Conservation (phyloP, 2,113 vertebrate species). For the Triplophysa siluroides region DNA sequence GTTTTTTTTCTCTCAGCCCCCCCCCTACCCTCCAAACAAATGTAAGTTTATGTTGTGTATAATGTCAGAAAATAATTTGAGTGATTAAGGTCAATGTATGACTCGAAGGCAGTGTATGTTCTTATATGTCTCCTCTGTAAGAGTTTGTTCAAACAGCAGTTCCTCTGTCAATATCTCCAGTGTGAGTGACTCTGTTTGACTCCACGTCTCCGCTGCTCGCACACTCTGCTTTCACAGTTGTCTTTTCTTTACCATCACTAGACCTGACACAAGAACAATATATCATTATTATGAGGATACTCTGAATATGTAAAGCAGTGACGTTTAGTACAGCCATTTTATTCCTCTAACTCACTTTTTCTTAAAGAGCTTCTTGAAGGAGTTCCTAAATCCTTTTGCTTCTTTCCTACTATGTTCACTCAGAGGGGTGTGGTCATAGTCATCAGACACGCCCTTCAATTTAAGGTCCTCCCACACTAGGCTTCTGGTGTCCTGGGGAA, state of each 20-base stretch:
- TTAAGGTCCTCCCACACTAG: slow-evolving; percentile 72
- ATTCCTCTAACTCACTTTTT: slow-evolving; percentile 85
- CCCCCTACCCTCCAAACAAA: no score
- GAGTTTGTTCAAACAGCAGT: slow-evolving; percentile 79
- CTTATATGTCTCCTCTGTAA: no score
- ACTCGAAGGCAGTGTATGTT: background rate
- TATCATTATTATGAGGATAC: background rate
- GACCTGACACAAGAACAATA: slow-evolving; percentile 70
- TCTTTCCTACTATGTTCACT: slow-evolving; percentile 91
- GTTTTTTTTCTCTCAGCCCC: no score
- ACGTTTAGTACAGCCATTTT: background rate
- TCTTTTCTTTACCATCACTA: slow-evolving; percentile 81
- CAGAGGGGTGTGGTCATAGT: slow-evolving; percentile 85
- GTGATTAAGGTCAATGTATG: background rate
- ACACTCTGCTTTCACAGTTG: slow-evolving; percentile 75
- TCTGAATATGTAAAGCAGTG: background rate
- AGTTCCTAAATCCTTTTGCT: slow-evolving; percentile 94
- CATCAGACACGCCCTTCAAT: slow-evolving; percentile 81
- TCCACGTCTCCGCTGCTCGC: slow-evolving; percentile 75
- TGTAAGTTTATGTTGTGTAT: background rate
- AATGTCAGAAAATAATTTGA: background rate
- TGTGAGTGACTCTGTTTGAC: slow-evolving; percentile 67
- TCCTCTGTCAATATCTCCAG: slow-evolving; percentile 78
- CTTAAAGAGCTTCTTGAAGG: slow-evolving; percentile 98
- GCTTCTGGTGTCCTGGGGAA: slow-evolving; percentile 63